Conservation (phyloP, 2,113 vertebrate genomes). For the Tichodroma muraria region DNA sequence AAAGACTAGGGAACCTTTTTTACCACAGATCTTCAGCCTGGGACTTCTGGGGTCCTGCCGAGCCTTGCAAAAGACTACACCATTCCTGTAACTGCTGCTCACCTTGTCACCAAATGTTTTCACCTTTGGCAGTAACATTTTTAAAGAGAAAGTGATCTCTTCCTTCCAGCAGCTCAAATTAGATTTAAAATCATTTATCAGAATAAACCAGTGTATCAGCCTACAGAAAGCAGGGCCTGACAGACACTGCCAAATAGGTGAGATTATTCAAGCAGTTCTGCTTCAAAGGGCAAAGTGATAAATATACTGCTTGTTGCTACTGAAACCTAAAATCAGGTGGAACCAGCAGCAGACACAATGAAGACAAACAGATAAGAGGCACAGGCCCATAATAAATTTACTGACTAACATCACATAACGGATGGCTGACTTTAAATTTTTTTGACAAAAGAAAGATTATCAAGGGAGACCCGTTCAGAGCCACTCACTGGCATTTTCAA, state of each 20-base stretch:
- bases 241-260: neutral
- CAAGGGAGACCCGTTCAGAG: neutral
- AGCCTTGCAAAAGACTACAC: neutral
- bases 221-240: neutral
- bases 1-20: neutral
- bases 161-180: neutral
- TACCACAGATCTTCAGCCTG: neutral
- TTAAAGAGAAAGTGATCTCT: neutral
- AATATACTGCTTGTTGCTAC: neutral
- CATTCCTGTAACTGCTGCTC: neutral
- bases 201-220: neutral
- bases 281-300: conserved; percentile 26
- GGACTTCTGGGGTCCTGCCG: neutral
- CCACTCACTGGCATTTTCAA: neutral
- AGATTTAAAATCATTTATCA: conserved; percentile 29
- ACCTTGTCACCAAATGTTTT: neutral
- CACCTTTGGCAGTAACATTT: neutral
- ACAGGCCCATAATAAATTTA: neutral
- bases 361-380: conserved; percentile 19
- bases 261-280: conserved; percentile 21
- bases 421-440: neutral
- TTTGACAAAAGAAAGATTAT: neutral
- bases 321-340: conserved; percentile 17
- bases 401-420: neutral
- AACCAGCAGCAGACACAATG: neutral